Percentiles rank a stretch among this genome's conserved stretches.
These are phyloP conservation scores for Limnephilus lunatus DNA, from an alignment of 2,888 invertebrate genomes.

Conservation along the genomic window DNA sequence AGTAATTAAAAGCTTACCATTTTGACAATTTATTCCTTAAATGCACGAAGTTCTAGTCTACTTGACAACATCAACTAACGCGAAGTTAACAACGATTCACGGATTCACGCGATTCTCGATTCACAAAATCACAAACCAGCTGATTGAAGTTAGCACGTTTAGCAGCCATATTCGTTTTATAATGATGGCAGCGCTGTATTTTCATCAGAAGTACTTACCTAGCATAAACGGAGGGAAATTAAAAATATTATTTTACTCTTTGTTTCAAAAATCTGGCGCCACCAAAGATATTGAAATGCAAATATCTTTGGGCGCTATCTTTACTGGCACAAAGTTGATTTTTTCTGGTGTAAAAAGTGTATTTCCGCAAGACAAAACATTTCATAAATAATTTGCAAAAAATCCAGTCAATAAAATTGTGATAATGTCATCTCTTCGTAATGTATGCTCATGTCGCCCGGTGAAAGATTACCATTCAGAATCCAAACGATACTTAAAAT, in stretches of 20 bases:
- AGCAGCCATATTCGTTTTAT: slow-evolving; percentile 3
- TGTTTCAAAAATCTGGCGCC: too few relatives aligned
- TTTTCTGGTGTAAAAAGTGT: too few relatives aligned
- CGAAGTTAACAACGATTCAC: slow-evolving; percentile 53
- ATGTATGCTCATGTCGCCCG: too few relatives aligned
- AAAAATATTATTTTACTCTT: neutral
- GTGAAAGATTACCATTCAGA: too few relatives aligned
- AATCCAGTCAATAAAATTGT: too few relatives aligned
- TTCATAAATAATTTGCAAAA: too few relatives aligned
- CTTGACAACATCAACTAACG: slow-evolving; percentile 64
- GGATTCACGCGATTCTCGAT: neutral
- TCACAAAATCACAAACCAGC: neutral
- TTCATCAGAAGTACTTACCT: neutral
- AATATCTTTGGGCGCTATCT: too few relatives aligned
- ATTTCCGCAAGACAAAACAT: too few relatives aligned
- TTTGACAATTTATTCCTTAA: slow-evolving; percentile 40
- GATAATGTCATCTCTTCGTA: too few relatives aligned
- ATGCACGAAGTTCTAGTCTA: slow-evolving; percentile 33
- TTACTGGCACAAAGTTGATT: too few relatives aligned
- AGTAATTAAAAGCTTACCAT: slow-evolving; percentile 52
- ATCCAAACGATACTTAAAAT: too few relatives aligned
- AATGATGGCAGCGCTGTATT: neutral
- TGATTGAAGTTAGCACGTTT: slow-evolving; percentile 8
- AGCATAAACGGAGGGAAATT: neutral
- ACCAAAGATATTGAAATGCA: too few relatives aligned